These are phyloP conservation scores for Parthenolecanium corni DNA, from an alignment of 2,888 invertebrate genomes.

Conservation along the genomic window DNA sequence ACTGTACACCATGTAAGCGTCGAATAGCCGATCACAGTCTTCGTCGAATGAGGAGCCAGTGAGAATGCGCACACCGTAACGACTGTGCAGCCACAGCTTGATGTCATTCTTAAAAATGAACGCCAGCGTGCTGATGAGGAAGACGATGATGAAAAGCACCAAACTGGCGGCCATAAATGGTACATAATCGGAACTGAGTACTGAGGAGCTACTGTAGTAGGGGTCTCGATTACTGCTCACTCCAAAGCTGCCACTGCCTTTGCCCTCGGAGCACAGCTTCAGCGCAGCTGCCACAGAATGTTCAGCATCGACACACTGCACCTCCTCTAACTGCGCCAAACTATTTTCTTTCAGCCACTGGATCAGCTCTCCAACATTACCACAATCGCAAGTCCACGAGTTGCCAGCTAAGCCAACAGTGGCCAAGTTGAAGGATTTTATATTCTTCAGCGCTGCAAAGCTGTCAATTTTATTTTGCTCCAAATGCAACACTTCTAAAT, in stretches of 20 bases:
- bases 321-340: constrained; percentile 35
- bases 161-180: constrained; percentile 60
- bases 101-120: constrained; percentile 67
- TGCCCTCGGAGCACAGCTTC: constrained; percentile 45
- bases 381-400: constrained; percentile 85
- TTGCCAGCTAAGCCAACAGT: constrained; percentile 73
- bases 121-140: constrained; percentile 54
- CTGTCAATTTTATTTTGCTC: constrained; percentile 72
- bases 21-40: constrained; percentile 62
- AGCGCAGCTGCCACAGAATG: constrained; percentile 64
- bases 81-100: constrained; percentile 64
- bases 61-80: constrained; percentile 57
- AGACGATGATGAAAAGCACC: constrained; percentile 55
- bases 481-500: constrained; percentile 58
- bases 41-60: constrained; percentile 23
- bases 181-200: constrained; percentile 57
- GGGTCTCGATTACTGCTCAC: constrained; percentile 38
- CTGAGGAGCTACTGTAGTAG: constrained; percentile 31
- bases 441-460: constrained; percentile 77
- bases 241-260: background rate
- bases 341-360: constrained; percentile 46
- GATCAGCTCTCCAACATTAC: constrained; percentile 64
- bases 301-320: constrained; percentile 64
- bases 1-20: constrained; percentile 91
- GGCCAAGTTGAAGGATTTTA: constrained; percentile 71